Evolutionary conservation across 2,888 invertebrate species (phyloP).

Genomic region (Macrophya annulata): DNA sequence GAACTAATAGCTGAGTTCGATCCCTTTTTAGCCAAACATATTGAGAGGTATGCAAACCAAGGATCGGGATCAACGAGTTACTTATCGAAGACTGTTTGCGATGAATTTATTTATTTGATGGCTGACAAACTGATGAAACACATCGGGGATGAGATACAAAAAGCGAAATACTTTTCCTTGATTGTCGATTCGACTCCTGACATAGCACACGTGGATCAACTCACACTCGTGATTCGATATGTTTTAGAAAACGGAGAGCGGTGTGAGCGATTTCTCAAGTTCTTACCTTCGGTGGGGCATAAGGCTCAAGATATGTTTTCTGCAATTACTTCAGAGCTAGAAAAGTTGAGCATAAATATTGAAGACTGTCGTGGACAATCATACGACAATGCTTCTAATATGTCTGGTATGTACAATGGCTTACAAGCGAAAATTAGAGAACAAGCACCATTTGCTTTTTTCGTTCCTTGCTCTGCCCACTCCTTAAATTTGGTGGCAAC

Average conservation of each 20-base stretch:
- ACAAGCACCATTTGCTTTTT: conserved; percentile 58
- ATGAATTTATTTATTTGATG: conserved; percentile 70
- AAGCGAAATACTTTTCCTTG: conserved; percentile 64
- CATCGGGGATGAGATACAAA: conserved; percentile 61
- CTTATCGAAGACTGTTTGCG: conserved; percentile 68
- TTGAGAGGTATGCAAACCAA: conserved; percentile 62
- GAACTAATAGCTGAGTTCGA: conserved; percentile 70
- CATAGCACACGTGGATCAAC: conserved; percentile 65
- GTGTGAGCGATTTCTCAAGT: conserved; percentile 58
- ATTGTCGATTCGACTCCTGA: conserved; percentile 67
- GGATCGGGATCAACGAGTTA: conserved; percentile 68
- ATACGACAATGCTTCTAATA: conserved; percentile 69
- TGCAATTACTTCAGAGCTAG: conserved; percentile 58
- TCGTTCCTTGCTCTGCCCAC: conserved; percentile 64
- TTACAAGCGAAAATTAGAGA: conserved; percentile 63
- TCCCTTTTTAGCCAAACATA: conserved; percentile 67
- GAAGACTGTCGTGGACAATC: conserved; percentile 67
- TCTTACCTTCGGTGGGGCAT: conserved; percentile 61
- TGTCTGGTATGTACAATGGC: conserved; percentile 65
- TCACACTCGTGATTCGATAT: conserved; percentile 65
- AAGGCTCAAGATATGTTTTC: conserved; percentile 62
- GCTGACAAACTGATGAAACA: conserved; percentile 63
- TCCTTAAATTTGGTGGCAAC: conserved; percentile 64
- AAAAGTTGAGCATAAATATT: conserved; percentile 59
- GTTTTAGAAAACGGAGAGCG: conserved; percentile 58